phyloP scores from a whole-genome alignment of 2,888 invertebrate genomes.

The Euzetes globulus region DNA sequence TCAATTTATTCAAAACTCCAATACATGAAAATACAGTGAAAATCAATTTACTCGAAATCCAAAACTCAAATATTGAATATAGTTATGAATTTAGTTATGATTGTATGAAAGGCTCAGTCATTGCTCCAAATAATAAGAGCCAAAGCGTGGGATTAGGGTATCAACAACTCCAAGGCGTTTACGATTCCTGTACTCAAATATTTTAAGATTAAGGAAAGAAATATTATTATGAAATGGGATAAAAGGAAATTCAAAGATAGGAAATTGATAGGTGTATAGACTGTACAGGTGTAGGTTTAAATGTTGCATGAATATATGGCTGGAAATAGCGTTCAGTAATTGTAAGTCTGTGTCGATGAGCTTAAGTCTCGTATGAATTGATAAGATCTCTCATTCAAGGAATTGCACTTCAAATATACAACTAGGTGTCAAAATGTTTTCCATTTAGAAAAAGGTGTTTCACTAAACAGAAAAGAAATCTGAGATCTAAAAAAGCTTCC shows the following conservation, averaged over 20 bases:
- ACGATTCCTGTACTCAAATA: not conserved
- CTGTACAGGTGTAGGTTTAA: too few relatives aligned
- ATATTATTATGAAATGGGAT: not conserved
- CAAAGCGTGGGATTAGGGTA: not conserved
- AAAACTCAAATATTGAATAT: constrained; percentile 10
- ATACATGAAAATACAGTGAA: not conserved
- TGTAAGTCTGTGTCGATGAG: not conserved
- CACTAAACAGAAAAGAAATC: not conserved
- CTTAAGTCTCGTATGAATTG: not conserved
- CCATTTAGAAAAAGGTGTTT: not conserved
- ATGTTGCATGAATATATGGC: not conserved
- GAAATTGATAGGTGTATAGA: too few relatives aligned
- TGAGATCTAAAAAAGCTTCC: not conserved
- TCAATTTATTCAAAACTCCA: not conserved
- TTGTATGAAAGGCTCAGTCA: not conserved
- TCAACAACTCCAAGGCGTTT: not conserved
- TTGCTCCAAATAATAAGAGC: constrained; percentile 1
- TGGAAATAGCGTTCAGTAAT: not conserved
- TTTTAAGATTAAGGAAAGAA: not conserved
- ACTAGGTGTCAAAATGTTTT: not conserved
- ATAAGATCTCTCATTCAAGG: not conserved
- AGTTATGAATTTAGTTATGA: not conserved
- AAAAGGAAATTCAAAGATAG: constrained; percentile 3
- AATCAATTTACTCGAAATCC: not conserved
- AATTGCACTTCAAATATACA: not conserved